Conservation (phyloP, 2,888 invertebrate genomes). For the Caenorhabditis zanzibari region DNA sequence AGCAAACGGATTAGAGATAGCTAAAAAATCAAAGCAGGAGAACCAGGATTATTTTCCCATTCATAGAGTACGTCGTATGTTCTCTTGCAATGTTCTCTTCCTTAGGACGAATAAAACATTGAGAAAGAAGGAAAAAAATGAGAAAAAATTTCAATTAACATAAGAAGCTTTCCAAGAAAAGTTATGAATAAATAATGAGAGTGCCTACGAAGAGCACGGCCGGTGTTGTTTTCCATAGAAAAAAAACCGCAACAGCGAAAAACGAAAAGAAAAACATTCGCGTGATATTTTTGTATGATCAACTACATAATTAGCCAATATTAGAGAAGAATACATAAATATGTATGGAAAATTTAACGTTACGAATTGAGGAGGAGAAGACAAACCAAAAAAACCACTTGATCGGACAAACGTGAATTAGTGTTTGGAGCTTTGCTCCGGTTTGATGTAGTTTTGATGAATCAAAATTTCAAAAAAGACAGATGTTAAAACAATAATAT, state of each 20-base stretch:
- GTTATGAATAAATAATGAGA: conserved; percentile 25
- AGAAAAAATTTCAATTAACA: conserved; percentile 9
- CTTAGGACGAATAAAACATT: neutral
- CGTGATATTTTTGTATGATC: conserved; percentile 17
- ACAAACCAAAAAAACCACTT: neutral
- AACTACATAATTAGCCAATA: conserved; percentile 17
- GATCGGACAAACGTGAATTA: neutral
- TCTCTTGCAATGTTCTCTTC: neutral
- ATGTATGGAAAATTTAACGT: neutral
- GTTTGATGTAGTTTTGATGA: neutral
- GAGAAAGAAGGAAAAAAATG: too few species aligned
- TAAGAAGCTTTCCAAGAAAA: conserved; percentile 5
- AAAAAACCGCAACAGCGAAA: neutral
- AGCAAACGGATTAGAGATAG: conserved; percentile 1
- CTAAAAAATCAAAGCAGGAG: neutral
- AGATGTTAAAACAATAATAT: too few species aligned
- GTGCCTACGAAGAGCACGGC: neutral
- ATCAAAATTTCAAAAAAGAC: neutral
- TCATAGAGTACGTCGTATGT: neutral
- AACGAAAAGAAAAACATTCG: conserved; percentile 18
- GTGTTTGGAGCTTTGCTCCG: too few species aligned
- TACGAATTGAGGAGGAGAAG: neutral
- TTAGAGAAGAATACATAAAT: conserved; percentile 7
- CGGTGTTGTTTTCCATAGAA: conserved; percentile 2
- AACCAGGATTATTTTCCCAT: neutral